Percentiles rank a stretch among this genome's conserved stretches.
These are phyloP conservation scores for Xenus cinereus DNA, from an alignment of 2,113 vertebrate genomes.

Conservation along the genomic window DNA sequence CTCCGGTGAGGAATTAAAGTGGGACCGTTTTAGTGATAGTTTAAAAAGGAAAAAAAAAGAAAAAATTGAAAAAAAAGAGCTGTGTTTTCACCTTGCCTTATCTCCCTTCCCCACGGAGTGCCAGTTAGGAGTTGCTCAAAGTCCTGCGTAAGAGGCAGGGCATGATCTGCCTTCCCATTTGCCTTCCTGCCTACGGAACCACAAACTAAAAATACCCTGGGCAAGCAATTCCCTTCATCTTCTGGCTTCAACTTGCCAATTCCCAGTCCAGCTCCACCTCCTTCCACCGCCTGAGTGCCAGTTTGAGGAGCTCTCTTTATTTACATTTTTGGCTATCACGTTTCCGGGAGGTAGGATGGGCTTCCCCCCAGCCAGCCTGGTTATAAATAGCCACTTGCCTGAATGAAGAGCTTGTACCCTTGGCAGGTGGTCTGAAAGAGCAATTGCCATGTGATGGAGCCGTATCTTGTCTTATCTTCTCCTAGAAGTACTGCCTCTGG, in stretches of 20 bases:
- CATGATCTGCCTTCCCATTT: not conserved
- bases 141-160: not conserved
- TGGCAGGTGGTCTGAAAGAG: conserved; percentile 6
- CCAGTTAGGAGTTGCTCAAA: not conserved
- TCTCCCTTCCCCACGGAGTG: not conserved
- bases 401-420: not conserved
- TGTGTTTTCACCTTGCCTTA: not conserved
- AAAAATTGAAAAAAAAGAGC: not conserved
- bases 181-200: not conserved
- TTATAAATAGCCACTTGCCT: conserved; percentile 2
- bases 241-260: not conserved
- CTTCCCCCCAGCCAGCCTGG: not conserved
- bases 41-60: not conserved
- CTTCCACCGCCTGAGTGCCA: not conserved
- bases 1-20: not conserved
- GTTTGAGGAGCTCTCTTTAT: not conserved
- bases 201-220: conserved; percentile 6
- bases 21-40: not conserved
- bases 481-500: not conserved
- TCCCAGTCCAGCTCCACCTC: not conserved
- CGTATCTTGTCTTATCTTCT: conserved; percentile 14
- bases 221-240: not conserved
- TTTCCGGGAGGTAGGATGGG: not conserved
- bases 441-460: not conserved
- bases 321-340: not conserved